Evolutionary conservation across 2,113 vertebrate species (phyloP).

Genomic region (Gasterosteus nipponicus): DNA sequence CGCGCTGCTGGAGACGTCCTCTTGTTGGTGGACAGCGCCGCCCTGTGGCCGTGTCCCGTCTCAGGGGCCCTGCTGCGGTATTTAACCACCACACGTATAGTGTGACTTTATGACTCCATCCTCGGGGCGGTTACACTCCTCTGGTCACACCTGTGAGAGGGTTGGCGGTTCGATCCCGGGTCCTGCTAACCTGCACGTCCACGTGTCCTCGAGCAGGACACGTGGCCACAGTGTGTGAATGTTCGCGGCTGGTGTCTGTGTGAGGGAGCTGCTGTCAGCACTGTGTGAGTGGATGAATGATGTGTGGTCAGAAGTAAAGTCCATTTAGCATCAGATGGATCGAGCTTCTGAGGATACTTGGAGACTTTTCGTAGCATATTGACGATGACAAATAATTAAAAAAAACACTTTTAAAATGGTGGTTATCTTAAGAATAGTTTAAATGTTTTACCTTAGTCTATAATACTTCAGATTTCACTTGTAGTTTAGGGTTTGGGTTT

Average conservation of each 20-base stretch:
- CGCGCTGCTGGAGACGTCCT: constrained; percentile 32
- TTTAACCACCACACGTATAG: background rate
- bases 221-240: too few relatives aligned
- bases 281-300: too few relatives aligned
- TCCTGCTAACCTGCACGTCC: too few relatives aligned
- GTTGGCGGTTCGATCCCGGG: too few relatives aligned
- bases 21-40: constrained; percentile 78
- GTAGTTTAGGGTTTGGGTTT: background rate
- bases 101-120: background rate
- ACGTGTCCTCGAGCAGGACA: too few relatives aligned
- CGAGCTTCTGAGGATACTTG: background rate
- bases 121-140: background rate
- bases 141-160: background rate
- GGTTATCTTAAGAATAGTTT: too few relatives aligned
- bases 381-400: background rate
- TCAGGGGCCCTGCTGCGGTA: background rate
- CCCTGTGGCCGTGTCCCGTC: constrained; percentile 48
- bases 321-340: background rate
- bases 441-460: background rate
- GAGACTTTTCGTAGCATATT: background rate
- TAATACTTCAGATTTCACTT: background rate
- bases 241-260: too few relatives aligned
- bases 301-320: too few relatives aligned
- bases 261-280: too few relatives aligned
- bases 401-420: background rate